Evolutionary conservation across 2,113 vertebrate species (phyloP).

Genomic region (Lipophrys pholis): DNA sequence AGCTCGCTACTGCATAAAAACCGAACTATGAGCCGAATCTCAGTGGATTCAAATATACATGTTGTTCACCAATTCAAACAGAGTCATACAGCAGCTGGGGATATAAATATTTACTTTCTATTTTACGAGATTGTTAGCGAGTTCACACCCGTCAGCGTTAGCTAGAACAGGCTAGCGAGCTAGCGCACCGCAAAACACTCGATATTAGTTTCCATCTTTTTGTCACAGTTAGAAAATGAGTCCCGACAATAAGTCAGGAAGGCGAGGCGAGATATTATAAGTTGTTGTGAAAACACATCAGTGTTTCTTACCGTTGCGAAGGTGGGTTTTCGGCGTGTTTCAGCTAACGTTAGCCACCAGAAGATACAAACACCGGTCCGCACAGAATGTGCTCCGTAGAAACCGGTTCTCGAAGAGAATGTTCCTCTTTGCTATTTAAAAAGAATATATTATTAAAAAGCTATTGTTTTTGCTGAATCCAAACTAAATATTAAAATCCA

Average conservation of each 20-base stretch:
- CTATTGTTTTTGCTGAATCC: not conserved
- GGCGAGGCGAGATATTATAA: rapidly evolving
- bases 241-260: rapidly evolving
- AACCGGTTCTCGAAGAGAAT: not conserved
- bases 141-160: slow-evolving; percentile 10
- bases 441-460: not conserved
- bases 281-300: rapidly evolving
- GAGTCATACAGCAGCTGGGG: too few relatives aligned
- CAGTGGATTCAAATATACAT: too few relatives aligned
- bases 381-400: slow-evolving; percentile 49
- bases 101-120: too few relatives aligned
- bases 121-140: not conserved
- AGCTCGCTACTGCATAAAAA: too few relatives aligned
- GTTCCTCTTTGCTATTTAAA: not conserved
- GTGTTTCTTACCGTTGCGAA: slow-evolving; percentile 62
- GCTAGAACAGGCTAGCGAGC: slow-evolving; percentile 34
- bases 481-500: too few relatives aligned
- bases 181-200: slow-evolving; percentile 24
- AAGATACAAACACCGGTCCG: slow-evolving; percentile 28
- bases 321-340: slow-evolving; percentile 17
- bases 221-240: not conserved
- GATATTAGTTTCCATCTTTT: not conserved
- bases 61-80: too few relatives aligned
- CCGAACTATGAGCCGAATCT: too few relatives aligned
- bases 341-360: slow-evolving; percentile 60